phyloP scores from a whole-genome alignment of 2,888 invertebrate genomes.

The Pristionchus entomophagus region DNA sequence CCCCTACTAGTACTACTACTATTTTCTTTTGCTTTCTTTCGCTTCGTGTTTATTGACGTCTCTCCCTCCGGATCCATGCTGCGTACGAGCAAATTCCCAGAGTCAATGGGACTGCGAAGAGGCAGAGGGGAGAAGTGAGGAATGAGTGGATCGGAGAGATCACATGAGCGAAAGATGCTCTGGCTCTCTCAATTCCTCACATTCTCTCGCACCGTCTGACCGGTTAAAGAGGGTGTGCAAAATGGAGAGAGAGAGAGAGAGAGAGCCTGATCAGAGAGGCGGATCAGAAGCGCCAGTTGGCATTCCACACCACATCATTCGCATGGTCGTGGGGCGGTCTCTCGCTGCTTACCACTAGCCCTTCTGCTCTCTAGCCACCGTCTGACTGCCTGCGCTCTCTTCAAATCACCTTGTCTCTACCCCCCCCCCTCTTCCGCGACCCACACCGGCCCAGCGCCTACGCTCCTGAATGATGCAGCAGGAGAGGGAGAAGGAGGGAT shows the following conservation, averaged over 20 bases:
- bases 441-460: conserved; percentile 36
- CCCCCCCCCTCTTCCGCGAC: not conserved
- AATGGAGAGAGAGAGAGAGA: not conserved
- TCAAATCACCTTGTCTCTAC: not conserved
- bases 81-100: conserved; percentile 10
- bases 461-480: conserved; percentile 27
- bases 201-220: too few relatives aligned
- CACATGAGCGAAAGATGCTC: too few relatives aligned
- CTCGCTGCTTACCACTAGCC: not conserved
- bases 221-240: too few relatives aligned
- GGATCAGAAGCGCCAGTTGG: conserved; percentile 14
- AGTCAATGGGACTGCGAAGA: conserved; percentile 49
- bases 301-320: not conserved
- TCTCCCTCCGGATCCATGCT: not conserved
- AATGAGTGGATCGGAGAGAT: conserved; percentile 2
- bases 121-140: conserved; percentile 35
- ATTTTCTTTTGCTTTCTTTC: not conserved
- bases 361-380: not conserved
- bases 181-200: too few relatives aligned
- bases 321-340: not conserved
- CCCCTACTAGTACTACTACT: not conserved
- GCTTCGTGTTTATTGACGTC: not conserved
- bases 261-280: too few relatives aligned
- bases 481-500: conserved; percentile 10
- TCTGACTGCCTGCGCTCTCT: not conserved